A percentile compares a stretch with the other conserved stretches of the same genome.
Evolutionary conservation across 2,888 invertebrate genomes (phyloP).

Genomic region (Petrolisthes manimaculis): DNA sequence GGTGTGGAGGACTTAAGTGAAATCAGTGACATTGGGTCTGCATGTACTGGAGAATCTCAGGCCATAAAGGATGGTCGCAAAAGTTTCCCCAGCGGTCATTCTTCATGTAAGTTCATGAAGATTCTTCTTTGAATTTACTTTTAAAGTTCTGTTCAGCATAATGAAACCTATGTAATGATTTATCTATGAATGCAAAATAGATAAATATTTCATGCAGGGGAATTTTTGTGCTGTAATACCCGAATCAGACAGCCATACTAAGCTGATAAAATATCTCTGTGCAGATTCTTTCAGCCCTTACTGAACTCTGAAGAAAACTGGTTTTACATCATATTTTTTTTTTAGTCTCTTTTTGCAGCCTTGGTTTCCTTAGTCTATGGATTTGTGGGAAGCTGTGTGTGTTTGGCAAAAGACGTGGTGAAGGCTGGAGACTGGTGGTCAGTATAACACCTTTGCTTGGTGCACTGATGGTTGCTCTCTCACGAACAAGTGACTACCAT

Average conservation of each 20-base stretch:
- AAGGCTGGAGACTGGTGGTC: slow-evolving; percentile 76
- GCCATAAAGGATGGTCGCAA: slow-evolving; percentile 83
- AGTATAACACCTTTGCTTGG: slow-evolving; percentile 77
- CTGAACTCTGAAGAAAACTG: background rate
- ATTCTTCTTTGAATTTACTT: too few relatives aligned
- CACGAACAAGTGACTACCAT: slow-evolving; percentile 88
- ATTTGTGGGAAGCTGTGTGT: slow-evolving; percentile 80
- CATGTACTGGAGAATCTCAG: slow-evolving; percentile 79
- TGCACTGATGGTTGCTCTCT: slow-evolving; percentile 80
- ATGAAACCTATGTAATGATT: too few relatives aligned
- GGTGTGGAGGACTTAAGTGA: slow-evolving; percentile 71
- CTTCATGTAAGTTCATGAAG: slow-evolving; percentile 77
- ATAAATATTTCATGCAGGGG: too few relatives aligned
- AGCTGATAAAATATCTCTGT: background rate
- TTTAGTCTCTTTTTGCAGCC: slow-evolving; percentile 79
- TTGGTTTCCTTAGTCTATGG: slow-evolving; percentile 80
- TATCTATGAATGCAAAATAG: background rate
- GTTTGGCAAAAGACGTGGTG: slow-evolving; percentile 76
- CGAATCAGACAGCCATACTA: background rate
- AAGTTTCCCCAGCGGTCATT: slow-evolving; percentile 91
- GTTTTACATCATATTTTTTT: background rate
- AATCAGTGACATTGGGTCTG: slow-evolving; percentile 72
- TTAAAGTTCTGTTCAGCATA: too few relatives aligned
- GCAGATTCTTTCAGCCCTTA: background rate
- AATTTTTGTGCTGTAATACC: too few relatives aligned